Evolutionary conservation across 2,888 invertebrate genomes (phyloP).

Genomic region (Malachius bipustulatus): DNA sequence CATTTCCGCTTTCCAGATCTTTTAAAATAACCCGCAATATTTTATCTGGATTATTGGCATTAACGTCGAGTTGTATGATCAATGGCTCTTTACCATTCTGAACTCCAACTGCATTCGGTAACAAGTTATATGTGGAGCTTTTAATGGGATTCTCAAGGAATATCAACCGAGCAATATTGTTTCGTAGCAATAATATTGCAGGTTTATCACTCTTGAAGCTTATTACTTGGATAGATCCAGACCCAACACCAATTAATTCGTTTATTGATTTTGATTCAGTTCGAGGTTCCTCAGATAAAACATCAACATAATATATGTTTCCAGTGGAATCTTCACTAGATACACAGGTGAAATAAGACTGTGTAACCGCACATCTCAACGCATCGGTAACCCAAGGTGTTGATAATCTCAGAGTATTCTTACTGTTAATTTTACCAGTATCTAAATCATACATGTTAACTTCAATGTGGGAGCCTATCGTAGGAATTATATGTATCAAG

Average conservation of each 20-base stretch:
- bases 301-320: conserved; percentile 50
- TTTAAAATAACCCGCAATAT: conserved; percentile 25
- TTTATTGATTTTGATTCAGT: conserved; percentile 17
- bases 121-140: conserved; percentile 39
- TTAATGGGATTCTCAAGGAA: conserved; percentile 26
- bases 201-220: conserved; percentile 13
- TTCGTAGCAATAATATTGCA: conserved; percentile 19
- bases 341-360: conserved; percentile 53
- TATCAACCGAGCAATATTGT: conserved; percentile 24
- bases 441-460: conserved; percentile 50
- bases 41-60: conserved; percentile 23
- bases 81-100: conserved; percentile 25
- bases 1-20: conserved; percentile 22
- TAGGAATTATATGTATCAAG: conserved; percentile 49
- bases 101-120: conserved; percentile 28
- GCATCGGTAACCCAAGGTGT: conserved; percentile 45
- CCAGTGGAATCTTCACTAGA: conserved; percentile 41
- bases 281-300: conserved; percentile 28
- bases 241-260: conserved; percentile 15
- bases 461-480: conserved; percentile 51
- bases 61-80: conserved; percentile 29
- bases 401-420: conserved; percentile 44
- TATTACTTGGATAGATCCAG: conserved; percentile 7
- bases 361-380: conserved; percentile 46
- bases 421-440: conserved; percentile 46